A percentile compares a stretch with the other conserved stretches of the same genome.
These are phyloP conservation scores for Homalodisca vitripennis DNA, from an alignment of 1,140 invertebrate genomes.

Conservation along the genomic window DNA sequence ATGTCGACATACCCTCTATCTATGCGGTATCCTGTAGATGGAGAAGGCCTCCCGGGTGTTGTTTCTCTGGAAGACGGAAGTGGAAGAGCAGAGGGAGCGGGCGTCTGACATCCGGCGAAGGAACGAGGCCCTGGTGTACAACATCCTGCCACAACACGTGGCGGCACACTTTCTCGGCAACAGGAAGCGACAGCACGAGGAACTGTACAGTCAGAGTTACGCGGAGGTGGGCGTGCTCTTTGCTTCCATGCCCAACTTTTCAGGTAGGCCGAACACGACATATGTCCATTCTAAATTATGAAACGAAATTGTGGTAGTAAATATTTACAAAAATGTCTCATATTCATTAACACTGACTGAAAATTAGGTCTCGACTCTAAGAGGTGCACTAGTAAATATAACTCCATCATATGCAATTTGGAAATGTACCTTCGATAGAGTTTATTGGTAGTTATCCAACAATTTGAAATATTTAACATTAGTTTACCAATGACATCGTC, in stretches of 20 bases:
- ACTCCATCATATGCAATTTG: no score
- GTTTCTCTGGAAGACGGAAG: constrained; percentile 71
- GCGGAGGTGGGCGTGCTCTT: constrained; percentile 90
- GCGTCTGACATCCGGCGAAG: constrained; percentile 82
- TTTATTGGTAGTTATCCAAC: no score
- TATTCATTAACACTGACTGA: no score
- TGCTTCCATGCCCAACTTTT: constrained; percentile 94
- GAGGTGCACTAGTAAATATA: no score
- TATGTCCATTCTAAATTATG: not conserved
- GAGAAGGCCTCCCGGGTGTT: constrained; percentile 75
- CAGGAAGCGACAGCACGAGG: constrained; percentile 75
- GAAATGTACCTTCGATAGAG: no score
- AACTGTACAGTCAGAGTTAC: constrained; percentile 92
- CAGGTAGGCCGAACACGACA: no score
- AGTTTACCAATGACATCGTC: no score
- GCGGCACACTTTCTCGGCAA: constrained; percentile 86
- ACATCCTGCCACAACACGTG: constrained; percentile 85
- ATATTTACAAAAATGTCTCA: no score
- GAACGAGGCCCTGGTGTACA: constrained; percentile 87
- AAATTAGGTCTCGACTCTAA: no score
- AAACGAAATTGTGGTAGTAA: not conserved
- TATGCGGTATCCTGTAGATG: constrained; percentile 57
- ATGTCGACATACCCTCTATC: no score
- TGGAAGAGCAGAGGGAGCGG: constrained; percentile 77
- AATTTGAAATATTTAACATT: no score